Evolutionary conservation across 2,113 vertebrate species (phyloP).

Genomic region (Neogobius melanostomus): DNA sequence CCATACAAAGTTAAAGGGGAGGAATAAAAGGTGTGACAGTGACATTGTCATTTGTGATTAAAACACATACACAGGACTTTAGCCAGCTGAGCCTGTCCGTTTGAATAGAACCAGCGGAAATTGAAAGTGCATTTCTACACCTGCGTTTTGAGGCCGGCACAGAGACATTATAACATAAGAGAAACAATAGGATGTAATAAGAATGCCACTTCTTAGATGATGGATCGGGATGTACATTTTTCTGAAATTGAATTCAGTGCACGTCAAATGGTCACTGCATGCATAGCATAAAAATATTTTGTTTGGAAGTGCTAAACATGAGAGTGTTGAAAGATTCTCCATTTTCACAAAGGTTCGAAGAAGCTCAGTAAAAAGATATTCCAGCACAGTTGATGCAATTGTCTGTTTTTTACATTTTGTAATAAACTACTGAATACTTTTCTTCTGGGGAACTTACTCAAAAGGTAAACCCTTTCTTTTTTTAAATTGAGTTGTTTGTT

Average conservation of each 20-base stretch:
- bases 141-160: conserved; percentile 2
- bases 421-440: background rate
- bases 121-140: conserved; percentile 35
- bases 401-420: background rate
- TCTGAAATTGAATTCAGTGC: conserved; percentile 13
- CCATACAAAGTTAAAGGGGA: conserved; percentile 41
- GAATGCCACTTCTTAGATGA: background rate
- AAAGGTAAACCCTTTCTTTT: background rate
- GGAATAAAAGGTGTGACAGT: conserved; percentile 13
- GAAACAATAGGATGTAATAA: conserved; percentile 15
- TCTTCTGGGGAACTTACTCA: background rate
- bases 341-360: no score
- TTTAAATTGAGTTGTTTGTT: background rate
- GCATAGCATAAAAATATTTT: no score
- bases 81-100: conserved; percentile 37
- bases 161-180: conserved; percentile 8
- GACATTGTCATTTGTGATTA: conserved; percentile 34
- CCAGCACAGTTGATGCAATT: background rate
- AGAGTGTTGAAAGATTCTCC: no score
- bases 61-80: conserved; percentile 12
- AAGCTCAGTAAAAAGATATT: no score
- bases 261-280: background rate
- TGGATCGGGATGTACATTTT: background rate
- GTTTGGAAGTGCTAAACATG: no score
- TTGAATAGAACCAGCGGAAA: conserved; percentile 37